A percentile compares a stretch with the other conserved stretches of the same genome.
Evolutionary conservation across 2,113 vertebrate genomes (phyloP).

Genomic region (Prinia subflava): DNA sequence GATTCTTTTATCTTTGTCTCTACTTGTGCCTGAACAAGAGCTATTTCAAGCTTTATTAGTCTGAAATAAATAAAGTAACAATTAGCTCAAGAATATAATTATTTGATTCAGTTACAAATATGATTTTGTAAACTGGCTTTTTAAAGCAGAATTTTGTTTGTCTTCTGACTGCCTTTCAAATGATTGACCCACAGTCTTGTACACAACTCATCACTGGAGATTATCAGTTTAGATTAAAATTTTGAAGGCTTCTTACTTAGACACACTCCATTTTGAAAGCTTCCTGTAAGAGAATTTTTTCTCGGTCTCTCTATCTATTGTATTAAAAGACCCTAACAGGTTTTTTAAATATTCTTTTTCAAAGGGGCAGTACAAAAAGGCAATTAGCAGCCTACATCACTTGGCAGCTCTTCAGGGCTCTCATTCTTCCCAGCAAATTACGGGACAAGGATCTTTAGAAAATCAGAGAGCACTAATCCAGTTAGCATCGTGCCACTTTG

Average conservation of each 20-base stretch:
- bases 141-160: not conserved
- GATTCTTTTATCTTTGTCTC: not conserved
- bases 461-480: constrained; percentile 91
- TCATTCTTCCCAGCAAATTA: constrained; percentile 81
- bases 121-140: not conserved
- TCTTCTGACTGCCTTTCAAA: not conserved
- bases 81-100: not conserved
- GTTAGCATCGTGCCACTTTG: constrained; percentile 94
- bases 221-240: not conserved
- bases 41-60: not conserved
- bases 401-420: constrained; percentile 87
- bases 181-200: not conserved
- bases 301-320: not conserved
- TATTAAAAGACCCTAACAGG: not conserved
- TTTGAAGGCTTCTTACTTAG: not conserved
- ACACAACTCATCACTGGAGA: not conserved
- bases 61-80: not conserved
- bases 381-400: constrained; percentile 89
- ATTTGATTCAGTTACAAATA: not conserved
- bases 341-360: not conserved
- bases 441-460: constrained; percentile 83
- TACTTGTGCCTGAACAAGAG: not conserved
- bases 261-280: not conserved
- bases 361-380: constrained; percentile 95
- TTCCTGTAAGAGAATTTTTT: not conserved